Conservation (phyloP, 1,140 invertebrate species). For the Thaumetopoea pityocampa region DNA sequence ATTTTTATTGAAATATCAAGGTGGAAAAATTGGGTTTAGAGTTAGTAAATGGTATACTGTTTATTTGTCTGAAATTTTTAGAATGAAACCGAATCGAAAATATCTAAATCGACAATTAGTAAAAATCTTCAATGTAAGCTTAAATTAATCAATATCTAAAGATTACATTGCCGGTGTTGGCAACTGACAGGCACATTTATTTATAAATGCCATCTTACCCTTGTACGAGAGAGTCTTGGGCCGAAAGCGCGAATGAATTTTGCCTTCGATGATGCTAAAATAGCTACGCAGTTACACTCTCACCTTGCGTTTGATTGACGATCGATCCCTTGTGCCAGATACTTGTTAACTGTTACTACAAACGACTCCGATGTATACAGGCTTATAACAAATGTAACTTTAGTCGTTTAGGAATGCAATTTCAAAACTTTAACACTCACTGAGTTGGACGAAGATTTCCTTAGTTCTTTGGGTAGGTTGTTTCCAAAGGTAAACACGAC, state of each 20-base stretch:
- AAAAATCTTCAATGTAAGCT: too few relatives aligned
- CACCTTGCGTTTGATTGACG: conserved; percentile 74
- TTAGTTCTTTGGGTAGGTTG: conserved; percentile 8
- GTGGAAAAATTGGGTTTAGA: too few relatives aligned
- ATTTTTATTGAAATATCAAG: too few relatives aligned
- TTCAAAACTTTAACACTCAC: conserved; percentile 14
- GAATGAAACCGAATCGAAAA: too few relatives aligned
- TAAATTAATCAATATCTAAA: conserved; percentile 31
- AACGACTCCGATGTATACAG: conserved; percentile 38
- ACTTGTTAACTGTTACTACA: conserved; percentile 57
- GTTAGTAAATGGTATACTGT: too few relatives aligned
- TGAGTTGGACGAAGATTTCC: conserved; percentile 25
- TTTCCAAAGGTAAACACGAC: conserved; percentile 12
- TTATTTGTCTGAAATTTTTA: too few relatives aligned
- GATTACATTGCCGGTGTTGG: conserved; percentile 41
- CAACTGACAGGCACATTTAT: conserved; percentile 63
- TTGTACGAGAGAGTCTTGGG: conserved; percentile 65
- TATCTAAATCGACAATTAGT: too few relatives aligned
- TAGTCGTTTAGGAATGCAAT: conserved; percentile 16
- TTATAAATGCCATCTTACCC: conserved; percentile 66
- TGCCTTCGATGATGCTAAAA: conserved; percentile 74
- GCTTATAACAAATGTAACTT: conserved; percentile 22
- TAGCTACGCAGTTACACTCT: conserved; percentile 68
- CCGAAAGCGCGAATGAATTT: conserved; percentile 70
- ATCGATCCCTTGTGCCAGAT: conserved; percentile 74